A percentile compares a stretch with the other conserved stretches of the same genome.
Evolutionary conservation across 2,888 invertebrate genomes (phyloP).

Genomic region (Pammene fasciana): DNA sequence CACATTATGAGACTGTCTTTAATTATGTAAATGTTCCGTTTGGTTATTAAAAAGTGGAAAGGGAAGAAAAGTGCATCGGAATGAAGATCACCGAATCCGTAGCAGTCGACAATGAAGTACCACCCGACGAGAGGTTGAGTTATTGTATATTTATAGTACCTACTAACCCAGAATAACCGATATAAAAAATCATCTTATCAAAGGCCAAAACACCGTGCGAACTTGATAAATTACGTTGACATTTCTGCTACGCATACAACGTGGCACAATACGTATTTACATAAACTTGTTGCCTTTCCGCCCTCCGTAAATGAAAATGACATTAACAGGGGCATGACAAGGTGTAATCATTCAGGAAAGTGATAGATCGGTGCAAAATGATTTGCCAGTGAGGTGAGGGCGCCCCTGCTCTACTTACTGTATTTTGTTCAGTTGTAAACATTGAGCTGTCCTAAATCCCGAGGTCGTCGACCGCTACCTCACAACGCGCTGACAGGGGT

Average conservation of each 20-base stretch:
- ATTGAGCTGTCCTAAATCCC: slow-evolving; percentile 72
- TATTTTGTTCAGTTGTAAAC: slow-evolving; percentile 68
- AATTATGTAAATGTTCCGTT: slow-evolving; percentile 2
- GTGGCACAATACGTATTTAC: slow-evolving; percentile 31
- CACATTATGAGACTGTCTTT: too few relatives aligned
- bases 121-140: slow-evolving; percentile 55
- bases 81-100: slow-evolving; percentile 72
- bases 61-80: slow-evolving; percentile 1
- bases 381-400: slow-evolving; percentile 48
- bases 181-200: not conserved
- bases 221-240: slow-evolving; percentile 22
- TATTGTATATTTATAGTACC: not conserved
- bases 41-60: slow-evolving; percentile 3
- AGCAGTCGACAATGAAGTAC: slow-evolving; percentile 51
- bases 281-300: slow-evolving; percentile 40
- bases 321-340: slow-evolving; percentile 51
- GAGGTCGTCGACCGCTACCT: slow-evolving; percentile 72
- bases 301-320: slow-evolving; percentile 44
- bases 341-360: slow-evolving; percentile 50
- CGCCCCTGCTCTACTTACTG: slow-evolving; percentile 66
- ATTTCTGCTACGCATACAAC: slow-evolving; percentile 19
- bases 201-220: not conserved
- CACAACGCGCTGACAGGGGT: slow-evolving; percentile 71
- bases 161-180: not conserved
- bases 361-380: slow-evolving; percentile 55